Evolutionary conservation across 2,888 invertebrate species (phyloP), one percentile per base, ranked within the genome.

Genomic region (Aphelenchoides bicaudatus): DNA sequence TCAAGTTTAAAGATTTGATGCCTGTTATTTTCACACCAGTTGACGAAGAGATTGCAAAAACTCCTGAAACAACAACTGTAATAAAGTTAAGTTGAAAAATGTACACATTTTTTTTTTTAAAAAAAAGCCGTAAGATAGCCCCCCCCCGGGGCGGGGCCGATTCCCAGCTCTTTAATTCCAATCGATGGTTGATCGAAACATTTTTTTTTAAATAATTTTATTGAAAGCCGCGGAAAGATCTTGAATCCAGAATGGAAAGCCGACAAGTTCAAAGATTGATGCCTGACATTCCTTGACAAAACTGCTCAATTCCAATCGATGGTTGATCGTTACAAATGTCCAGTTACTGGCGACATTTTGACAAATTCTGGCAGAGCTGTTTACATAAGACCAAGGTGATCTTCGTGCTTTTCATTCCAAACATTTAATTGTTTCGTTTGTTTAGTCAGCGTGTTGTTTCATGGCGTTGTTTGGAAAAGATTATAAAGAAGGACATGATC

Each of bases 401-500:
- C 66, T 61, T 47, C 28, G 8, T 6, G 3, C n/a, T 62, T 59
- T 0, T 27, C n/a, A n/a, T n/a, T n/a, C 23, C 34, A 10, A 34
- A 10, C n/a, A n/a, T 19, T 43, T n/a, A 21, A 19, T 43, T 8
- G 23, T 43, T 21, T 43, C 23, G 21, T 43, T 43, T 43, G 10
- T 43, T 43, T n/a, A 93, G 93, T 0, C 94, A 96, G 1, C 87
- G 90, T 83, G 90, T 98, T 4, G 88, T 98, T 1, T 94, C 94
- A 0, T 85, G 90, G 86, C 93, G 94, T 79, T 94, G 93, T 82
- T 87, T 93, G 3, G 93, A 96, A 74, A 93, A 91, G 79, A 85
- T 98, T 16, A 90, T 99, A 54, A 91, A 88, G 75, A 92, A 90
- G 75, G 96, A 98, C 80, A 91, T 91, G 93, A 83, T 89, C 23